phyloP scores from a whole-genome alignment of 2,888 invertebrate species.

The Rhimphoctona megacephalus region DNA sequence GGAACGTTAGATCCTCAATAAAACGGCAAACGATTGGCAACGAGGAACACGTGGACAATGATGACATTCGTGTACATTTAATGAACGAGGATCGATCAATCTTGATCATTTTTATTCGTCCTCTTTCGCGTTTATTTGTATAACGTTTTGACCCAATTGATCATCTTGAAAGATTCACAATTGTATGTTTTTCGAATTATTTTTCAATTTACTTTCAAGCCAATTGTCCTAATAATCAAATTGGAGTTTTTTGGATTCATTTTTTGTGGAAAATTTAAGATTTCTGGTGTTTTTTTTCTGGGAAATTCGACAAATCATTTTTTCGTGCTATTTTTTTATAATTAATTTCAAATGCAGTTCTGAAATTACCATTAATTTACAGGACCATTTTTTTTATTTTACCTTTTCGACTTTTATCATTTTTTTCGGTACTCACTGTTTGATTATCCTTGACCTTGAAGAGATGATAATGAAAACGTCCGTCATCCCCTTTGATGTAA shows the following conservation, averaged over 20 bases:
- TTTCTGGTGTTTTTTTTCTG: neutral
- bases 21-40: conserved; percentile 61
- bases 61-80: conserved; percentile 37
- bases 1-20: conserved; percentile 51
- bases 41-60: conserved; percentile 53
- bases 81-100: conserved; percentile 48
- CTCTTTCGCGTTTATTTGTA: neutral
- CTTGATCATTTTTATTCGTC: conserved; percentile 32
- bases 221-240: neutral
- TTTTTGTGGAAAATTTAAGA: no score
- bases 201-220: neutral
- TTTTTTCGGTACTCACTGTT: conserved; percentile 87
- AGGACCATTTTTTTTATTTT: no score
- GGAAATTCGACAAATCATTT: neutral
- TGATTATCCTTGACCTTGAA: conserved; percentile 88
- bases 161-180: neutral
- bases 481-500: conserved; percentile 90
- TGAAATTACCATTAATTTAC: no score
- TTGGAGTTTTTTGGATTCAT: neutral
- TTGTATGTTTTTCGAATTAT: neutral
- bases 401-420: no score
- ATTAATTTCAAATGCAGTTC: no score
- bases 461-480: conserved; percentile 91
- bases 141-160: conserved; percentile 12
- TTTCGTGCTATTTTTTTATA: neutral